Conservation (phyloP, 2,888 invertebrate genomes). For the Cylindroiulus punctatus region DNA sequence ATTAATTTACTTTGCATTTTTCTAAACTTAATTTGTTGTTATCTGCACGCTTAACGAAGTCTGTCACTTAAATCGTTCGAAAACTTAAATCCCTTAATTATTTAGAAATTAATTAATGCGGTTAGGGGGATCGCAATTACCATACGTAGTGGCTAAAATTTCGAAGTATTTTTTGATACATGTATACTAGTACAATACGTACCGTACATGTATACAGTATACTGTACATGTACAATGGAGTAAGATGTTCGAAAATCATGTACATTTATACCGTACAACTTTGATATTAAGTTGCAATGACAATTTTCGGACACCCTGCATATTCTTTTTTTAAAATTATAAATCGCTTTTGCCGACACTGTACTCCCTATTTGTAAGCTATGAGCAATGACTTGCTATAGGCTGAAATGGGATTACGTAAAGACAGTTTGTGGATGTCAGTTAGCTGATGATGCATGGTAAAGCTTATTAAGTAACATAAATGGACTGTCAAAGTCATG, state of each 20-base stretch:
- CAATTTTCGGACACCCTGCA: too few relatives aligned
- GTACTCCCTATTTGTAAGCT: too few relatives aligned
- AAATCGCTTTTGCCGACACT: too few relatives aligned
- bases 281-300: too few relatives aligned
- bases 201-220: too few relatives aligned
- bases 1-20: neutral
- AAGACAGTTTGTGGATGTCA: constrained; percentile 11
- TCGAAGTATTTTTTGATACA: neutral
- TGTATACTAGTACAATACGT: neutral
- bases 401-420: neutral
- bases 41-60: neutral
- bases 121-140: neutral
- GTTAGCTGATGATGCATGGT: constrained; percentile 24
- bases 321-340: too few relatives aligned
- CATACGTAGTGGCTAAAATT: neutral
- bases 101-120: neutral
- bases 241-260: neutral
- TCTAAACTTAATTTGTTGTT: neutral
- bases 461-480: constrained; percentile 11
- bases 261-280: too few relatives aligned
- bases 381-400: neutral
- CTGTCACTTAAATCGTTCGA: neutral
- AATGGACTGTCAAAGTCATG: constrained; percentile 9
- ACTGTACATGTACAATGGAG: neutral
- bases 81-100: neutral